These are phyloP conservation scores for Oryctes rhinoceros DNA, from an alignment of 1,140 invertebrate species.

Conservation along the genomic window DNA sequence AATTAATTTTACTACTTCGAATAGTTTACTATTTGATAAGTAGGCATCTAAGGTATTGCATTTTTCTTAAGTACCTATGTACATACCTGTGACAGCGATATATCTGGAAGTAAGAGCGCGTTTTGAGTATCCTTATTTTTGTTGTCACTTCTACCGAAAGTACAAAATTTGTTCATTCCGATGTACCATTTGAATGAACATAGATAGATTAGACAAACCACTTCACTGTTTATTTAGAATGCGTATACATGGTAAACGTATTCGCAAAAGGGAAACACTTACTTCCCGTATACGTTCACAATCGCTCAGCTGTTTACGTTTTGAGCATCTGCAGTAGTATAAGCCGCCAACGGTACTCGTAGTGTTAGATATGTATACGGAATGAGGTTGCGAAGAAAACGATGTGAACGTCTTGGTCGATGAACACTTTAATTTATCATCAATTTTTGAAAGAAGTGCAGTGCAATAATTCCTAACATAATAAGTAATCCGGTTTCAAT, in stretches of 20 bases:
- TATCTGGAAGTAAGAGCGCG: conserved; percentile 28
- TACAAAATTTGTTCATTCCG: conserved; percentile 39
- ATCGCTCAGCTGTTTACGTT: conserved; percentile 36
- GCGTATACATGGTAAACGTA: background rate
- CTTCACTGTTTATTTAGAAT: conserved; percentile 4
- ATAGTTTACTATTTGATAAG: background rate
- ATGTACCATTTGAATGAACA: background rate
- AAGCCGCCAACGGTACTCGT: conserved; percentile 36
- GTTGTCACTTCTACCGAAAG: conserved; percentile 38
- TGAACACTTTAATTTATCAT: conserved; percentile 24
- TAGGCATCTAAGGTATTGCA: background rate
- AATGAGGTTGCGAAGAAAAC: conserved; percentile 40
- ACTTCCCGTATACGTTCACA: background rate
- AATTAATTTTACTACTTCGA: conserved; percentile 3
- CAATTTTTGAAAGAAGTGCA: conserved; percentile 7
- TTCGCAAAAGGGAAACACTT: background rate
- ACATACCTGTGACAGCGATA: conserved; percentile 37
- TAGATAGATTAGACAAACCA: background rate
- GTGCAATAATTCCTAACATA: background rate
- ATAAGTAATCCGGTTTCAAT: background rate
- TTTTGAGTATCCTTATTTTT: conserved; percentile 33
- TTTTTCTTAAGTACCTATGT: background rate
- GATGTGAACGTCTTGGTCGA: conserved; percentile 34
- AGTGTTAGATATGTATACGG: conserved; percentile 36
- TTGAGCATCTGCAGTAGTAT: conserved; percentile 37